phyloP scores from a whole-genome alignment of 2,888 invertebrate genomes.

The Standfussiana lucernea region DNA sequence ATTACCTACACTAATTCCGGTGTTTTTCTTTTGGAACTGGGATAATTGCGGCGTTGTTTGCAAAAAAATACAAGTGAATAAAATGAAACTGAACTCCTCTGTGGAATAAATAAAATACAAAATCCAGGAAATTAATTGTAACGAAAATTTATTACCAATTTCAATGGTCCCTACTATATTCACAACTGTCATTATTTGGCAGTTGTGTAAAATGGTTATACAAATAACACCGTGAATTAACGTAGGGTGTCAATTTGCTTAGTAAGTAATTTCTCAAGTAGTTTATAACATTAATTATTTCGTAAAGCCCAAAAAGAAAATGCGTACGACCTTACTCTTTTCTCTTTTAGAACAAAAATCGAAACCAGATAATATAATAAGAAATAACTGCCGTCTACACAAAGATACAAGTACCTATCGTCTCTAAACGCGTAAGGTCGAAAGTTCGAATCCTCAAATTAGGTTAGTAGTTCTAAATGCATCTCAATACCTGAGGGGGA shows the following conservation, averaged over 20 bases:
- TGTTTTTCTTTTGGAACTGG: neutral
- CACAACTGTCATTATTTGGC: neutral
- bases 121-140: neutral
- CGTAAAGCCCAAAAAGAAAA: neutral
- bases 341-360: slow-evolving; percentile 1
- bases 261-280: neutral
- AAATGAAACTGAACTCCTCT: neutral
- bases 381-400: neutral
- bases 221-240: neutral
- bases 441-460: slow-evolving; percentile 22
- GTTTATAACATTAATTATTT: neutral
- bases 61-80: neutral
- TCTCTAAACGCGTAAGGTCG: neutral
- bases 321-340: neutral
- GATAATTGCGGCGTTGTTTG: neutral
- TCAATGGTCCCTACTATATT: neutral
- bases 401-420: neutral
- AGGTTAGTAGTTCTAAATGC: slow-evolving; percentile 17
- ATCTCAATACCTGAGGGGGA: slow-evolving; percentile 17
- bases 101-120: neutral
- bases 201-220: neutral
- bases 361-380: slow-evolving; percentile 13
- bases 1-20: neutral
- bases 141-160: neutral
- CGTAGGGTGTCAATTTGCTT: neutral